Percentiles rank a stretch among this genome's conserved stretches.
These are phyloP conservation scores for Leptinotarsa haldemani DNA, from an alignment of 2,888 invertebrate genomes.

Conservation along the genomic window DNA sequence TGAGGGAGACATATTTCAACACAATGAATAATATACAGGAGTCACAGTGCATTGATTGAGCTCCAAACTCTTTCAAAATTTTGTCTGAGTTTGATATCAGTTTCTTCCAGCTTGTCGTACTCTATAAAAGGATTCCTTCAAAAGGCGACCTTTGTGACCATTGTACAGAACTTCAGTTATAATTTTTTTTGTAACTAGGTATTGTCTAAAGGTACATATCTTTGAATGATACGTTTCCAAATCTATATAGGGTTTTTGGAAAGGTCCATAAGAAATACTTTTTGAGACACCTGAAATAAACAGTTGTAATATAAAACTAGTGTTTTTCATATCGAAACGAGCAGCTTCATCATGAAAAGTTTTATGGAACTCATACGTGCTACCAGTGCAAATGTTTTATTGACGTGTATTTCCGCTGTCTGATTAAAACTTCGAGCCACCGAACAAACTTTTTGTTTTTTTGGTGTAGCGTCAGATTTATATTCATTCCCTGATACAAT, in stretches of 20 bases:
- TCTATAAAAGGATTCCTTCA: slow-evolving; percentile 9
- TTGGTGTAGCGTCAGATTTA: slow-evolving; percentile 44
- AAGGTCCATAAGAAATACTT: slow-evolving; percentile 43
- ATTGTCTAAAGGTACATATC: not conserved
- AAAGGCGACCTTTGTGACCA: not conserved
- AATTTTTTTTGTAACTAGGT: not conserved
- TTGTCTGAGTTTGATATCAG: slow-evolving; percentile 15
- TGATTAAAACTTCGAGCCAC: slow-evolving; percentile 23
- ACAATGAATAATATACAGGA: not conserved
- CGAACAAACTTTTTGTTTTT: slow-evolving; percentile 26
- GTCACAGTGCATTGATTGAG: slow-evolving; percentile 8
- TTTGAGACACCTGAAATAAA: slow-evolving; percentile 38
- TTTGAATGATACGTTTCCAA: slow-evolving; percentile 15
- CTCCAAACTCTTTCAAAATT: not conserved
- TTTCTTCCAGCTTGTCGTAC: slow-evolving; percentile 16
- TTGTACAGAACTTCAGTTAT: not conserved
- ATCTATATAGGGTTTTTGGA: slow-evolving; percentile 23
- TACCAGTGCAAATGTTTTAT: slow-evolving; percentile 26
- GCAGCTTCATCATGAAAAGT: slow-evolving; percentile 42
- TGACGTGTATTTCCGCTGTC: slow-evolving; percentile 22
- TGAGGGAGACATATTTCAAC: no score
- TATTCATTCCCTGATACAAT: not conserved
- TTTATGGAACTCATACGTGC: slow-evolving; percentile 23
- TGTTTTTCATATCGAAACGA: slow-evolving; percentile 22
- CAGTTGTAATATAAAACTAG: slow-evolving; percentile 37